phyloP scores from a whole-genome alignment of 2,888 invertebrate species.

The Keiferia lycopersicella region DNA sequence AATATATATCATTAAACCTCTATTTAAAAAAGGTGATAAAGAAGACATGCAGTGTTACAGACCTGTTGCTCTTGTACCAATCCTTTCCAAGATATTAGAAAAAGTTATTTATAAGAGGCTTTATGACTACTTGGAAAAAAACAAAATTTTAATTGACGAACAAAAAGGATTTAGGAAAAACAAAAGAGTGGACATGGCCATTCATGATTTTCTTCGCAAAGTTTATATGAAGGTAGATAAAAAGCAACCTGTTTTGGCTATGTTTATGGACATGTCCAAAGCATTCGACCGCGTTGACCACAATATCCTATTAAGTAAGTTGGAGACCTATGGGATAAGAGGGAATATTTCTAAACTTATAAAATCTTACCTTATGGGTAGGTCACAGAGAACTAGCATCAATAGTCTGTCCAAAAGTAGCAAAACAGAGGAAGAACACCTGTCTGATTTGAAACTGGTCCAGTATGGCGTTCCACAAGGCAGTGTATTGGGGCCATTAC shows the following conservation, averaged over 20 bases:
- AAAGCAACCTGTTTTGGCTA: slow-evolving; percentile 6
- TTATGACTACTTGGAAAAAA: slow-evolving; percentile 23
- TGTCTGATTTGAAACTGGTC: background rate
- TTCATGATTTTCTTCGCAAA: slow-evolving; percentile 12
- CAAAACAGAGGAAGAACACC: slow-evolving; percentile 6
- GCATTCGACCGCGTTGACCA: slow-evolving; percentile 27
- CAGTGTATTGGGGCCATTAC: background rate
- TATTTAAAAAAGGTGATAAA: slow-evolving; percentile 27
- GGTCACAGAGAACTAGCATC: slow-evolving; percentile 18
- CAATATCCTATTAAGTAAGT: slow-evolving; percentile 20
- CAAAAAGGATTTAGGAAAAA: slow-evolving; percentile 29
- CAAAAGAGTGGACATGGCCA: slow-evolving; percentile 16
- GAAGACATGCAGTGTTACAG: slow-evolving; percentile 25
- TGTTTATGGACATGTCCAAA: slow-evolving; percentile 24
- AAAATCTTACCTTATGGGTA: slow-evolving; percentile 19
- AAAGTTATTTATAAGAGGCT: slow-evolving; percentile 26
- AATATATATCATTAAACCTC: slow-evolving; percentile 24
- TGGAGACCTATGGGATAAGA: slow-evolving; percentile 25
- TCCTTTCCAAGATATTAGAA: slow-evolving; percentile 29
- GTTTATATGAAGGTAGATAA: slow-evolving; percentile 2
- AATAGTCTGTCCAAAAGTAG: background rate
- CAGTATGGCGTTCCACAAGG: slow-evolving; percentile 24
- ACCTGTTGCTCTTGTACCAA: slow-evolving; percentile 25
- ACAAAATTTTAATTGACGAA: slow-evolving; percentile 24
- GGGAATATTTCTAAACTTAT: slow-evolving; percentile 19